A percentile compares a stretch with the other conserved stretches of the same genome.
Evolutionary conservation across 2,888 invertebrate genomes (phyloP).

Genomic region (Deilephila porcellus): DNA sequence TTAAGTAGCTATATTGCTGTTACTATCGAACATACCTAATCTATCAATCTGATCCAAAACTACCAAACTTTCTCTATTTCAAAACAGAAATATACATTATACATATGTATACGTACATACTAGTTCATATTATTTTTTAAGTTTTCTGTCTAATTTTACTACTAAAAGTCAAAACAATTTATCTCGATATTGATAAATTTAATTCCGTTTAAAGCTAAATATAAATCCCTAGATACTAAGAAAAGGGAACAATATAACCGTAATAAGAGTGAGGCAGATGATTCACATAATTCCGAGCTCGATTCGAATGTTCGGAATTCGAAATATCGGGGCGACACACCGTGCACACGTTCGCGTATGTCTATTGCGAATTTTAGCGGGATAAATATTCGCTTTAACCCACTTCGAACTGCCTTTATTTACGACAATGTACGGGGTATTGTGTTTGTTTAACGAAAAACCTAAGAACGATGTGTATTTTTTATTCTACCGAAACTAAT

Average conservation of each 20-base stretch:
- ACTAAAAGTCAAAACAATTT: too few species aligned
- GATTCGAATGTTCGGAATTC: constrained; percentile 52
- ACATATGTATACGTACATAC: too few species aligned
- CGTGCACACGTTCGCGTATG: constrained; percentile 44
- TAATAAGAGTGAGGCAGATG: constrained; percentile 40
- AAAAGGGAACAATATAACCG: constrained; percentile 6
- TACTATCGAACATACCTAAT: neutral
- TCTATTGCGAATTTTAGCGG: constrained; percentile 41
- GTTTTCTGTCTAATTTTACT: too few species aligned
- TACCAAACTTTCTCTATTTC: too few species aligned
- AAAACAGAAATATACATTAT: too few species aligned
- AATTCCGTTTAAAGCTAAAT: neutral
- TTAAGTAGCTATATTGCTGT: neutral
- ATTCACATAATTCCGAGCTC: constrained; percentile 48
- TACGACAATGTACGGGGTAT: neutral
- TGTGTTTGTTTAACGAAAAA: neutral
- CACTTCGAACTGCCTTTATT: constrained; percentile 1
- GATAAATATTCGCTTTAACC: constrained; percentile 46
- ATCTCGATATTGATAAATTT: too few species aligned
- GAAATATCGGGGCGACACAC: constrained; percentile 52
- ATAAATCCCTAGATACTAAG: neutral
- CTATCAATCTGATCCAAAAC: too few species aligned
- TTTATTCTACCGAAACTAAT: too few species aligned
- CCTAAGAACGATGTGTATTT: neutral
- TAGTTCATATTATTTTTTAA: too few species aligned